phyloP scores from a whole-genome alignment of 2,113 vertebrate species.

The Rhagologus leucostigma region DNA sequence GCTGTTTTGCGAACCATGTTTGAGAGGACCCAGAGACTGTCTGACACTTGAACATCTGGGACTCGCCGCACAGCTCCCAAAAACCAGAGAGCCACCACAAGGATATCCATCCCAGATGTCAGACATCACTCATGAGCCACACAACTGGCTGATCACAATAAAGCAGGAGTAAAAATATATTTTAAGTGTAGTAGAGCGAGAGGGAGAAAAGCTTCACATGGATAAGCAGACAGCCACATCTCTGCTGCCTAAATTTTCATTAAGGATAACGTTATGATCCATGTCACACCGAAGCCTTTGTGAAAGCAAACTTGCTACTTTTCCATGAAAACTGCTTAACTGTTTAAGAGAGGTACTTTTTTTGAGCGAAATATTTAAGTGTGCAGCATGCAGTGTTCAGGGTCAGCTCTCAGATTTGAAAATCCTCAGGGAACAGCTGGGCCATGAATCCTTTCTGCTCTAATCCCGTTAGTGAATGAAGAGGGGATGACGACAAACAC shows the following conservation, averaged over 20 bases:
- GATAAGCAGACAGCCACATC: not conserved
- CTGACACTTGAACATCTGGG: slow-evolving; percentile 27
- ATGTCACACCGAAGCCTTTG: not conserved
- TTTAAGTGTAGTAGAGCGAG: not conserved
- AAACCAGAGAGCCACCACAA: not conserved
- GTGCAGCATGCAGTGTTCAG: not conserved
- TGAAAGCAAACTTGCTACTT: not conserved
- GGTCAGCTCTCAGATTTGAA: not conserved
- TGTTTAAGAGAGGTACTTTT: not conserved
- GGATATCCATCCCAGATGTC: not conserved
- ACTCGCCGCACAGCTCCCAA: not conserved
- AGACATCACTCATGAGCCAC: not conserved
- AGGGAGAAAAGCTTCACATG: not conserved
- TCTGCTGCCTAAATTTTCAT: not conserved
- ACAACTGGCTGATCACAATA: not conserved
- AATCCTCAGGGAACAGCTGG: not conserved
- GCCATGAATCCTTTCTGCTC: not conserved
- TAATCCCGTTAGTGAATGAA: not conserved
- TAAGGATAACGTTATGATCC: not conserved
- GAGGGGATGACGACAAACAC: not conserved
- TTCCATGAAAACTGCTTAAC: not conserved
- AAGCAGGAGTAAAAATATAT: not conserved
- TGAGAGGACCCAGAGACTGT: not conserved
- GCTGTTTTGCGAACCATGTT: not conserved
- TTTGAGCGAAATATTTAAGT: not conserved